Evolutionary conservation across 53 echinoderm and acorn worm species (phyloP).

Genomic region (Antedon mediterranea): DNA sequence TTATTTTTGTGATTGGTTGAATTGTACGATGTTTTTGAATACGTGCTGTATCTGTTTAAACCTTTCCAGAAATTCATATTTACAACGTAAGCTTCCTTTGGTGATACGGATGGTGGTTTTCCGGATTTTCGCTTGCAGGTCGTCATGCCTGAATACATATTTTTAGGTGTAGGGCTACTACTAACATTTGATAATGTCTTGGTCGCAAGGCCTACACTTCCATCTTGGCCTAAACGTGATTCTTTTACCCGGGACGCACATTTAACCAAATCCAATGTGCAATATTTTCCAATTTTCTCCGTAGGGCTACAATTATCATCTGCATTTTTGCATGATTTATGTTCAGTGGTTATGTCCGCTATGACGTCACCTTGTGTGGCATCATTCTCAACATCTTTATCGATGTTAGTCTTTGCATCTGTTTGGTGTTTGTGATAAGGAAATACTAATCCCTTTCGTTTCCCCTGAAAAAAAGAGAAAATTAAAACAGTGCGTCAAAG

Average conservation of each 20-base stretch:
- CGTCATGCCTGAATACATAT: background rate
- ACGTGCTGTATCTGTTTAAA: background rate
- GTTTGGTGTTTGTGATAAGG: background rate
- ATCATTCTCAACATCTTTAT: background rate
- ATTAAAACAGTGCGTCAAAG: background rate
- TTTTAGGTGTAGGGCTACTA: background rate
- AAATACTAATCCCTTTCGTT: background rate
- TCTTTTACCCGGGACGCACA: too few relatives aligned
- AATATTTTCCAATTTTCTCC: background rate
- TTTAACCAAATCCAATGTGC: too few relatives aligned
- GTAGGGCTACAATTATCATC: background rate
- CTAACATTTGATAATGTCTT: background rate
- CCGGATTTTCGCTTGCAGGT: background rate
- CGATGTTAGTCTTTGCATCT: background rate
- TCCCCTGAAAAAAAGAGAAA: background rate
- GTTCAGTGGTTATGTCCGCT: background rate
- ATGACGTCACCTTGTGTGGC: background rate
- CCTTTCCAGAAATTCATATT: background rate
- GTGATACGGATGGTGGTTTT: background rate
- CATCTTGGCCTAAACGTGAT: background rate
- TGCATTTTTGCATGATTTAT: background rate
- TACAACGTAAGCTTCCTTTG: background rate
- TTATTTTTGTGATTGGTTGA: background rate
- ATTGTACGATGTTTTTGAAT: background rate
- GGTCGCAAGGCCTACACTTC: background rate